Conservation (phyloP, 2,888 invertebrate genomes). For the Drosophila helvetica region DNA sequence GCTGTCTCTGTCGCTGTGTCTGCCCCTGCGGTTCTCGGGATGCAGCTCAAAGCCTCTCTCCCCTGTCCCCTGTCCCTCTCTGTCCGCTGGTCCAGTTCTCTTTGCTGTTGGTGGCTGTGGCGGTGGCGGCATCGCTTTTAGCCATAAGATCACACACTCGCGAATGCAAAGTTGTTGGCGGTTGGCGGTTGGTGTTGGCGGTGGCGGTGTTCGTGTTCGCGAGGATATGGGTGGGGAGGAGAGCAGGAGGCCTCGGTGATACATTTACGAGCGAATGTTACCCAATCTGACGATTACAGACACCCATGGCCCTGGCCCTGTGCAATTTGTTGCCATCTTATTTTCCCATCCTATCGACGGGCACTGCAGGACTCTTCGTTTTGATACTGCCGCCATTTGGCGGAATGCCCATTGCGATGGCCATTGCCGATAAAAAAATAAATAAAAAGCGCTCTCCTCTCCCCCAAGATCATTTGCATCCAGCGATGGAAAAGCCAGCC, state of each 20-base stretch:
- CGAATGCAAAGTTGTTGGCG: conserved; percentile 26
- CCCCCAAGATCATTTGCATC: conserved; percentile 26
- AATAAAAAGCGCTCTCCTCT: conserved; percentile 6
- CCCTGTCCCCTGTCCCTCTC: conserved; percentile 11
- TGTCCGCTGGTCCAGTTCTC: conserved; percentile 18
- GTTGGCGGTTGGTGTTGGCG: conserved; percentile 8
- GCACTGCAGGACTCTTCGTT: conserved; percentile 72
- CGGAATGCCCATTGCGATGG: conserved; percentile 47
- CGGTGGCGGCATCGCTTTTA: conserved; percentile 59
- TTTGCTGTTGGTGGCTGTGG: conserved; percentile 49
- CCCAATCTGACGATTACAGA: conserved; percentile 74
- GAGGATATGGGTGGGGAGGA: neutral
- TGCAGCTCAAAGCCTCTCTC: conserved; percentile 12
- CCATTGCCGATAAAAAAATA: conserved; percentile 61
- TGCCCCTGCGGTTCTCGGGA: conserved; percentile 45
- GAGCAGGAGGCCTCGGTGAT: conserved; percentile 49
- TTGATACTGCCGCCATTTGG: conserved; percentile 66
- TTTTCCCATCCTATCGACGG: conserved; percentile 70
- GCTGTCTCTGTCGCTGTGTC: conserved; percentile 12
- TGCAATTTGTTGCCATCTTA: conserved; percentile 74
- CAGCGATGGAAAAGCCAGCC: conserved; percentile 10
- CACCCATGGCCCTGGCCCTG: conserved; percentile 55
- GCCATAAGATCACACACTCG: conserved; percentile 65
- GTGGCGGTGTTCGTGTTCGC: conserved; percentile 13
- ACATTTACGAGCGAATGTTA: conserved; percentile 70